These are phyloP conservation scores for Trematocara marginatum DNA, from an alignment of 2,113 vertebrate genomes.

Conservation along the genomic window DNA sequence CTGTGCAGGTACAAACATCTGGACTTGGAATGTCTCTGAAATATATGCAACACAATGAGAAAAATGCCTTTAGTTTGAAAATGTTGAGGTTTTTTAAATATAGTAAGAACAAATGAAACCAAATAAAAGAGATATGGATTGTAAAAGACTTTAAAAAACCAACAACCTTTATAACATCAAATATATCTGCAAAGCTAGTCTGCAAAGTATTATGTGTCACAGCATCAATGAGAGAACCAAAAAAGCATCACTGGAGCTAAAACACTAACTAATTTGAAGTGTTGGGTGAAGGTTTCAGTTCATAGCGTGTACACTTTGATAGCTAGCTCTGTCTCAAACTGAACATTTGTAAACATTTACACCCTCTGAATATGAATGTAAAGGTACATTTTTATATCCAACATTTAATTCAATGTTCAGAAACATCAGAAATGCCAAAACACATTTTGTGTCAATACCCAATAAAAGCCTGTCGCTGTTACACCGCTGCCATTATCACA, in stretches of 20 bases:
- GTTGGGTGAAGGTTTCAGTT: background rate
- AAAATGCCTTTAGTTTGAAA: background rate
- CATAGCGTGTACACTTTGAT: background rate
- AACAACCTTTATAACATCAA: background rate
- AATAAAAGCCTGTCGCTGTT: background rate
- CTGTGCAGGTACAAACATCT: conserved; percentile 47
- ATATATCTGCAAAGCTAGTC: background rate
- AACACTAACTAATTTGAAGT: background rate
- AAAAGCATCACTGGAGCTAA: background rate
- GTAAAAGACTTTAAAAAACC: background rate
- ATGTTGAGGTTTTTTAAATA: background rate
- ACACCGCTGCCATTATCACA: background rate
- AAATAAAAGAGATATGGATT: background rate
- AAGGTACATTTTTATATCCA: background rate
- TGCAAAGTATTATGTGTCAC: background rate
- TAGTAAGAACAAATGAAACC: background rate
- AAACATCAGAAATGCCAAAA: background rate
- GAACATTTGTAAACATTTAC: background rate
- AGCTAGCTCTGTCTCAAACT: background rate
- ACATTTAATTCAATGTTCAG: background rate
- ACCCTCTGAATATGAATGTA: background rate
- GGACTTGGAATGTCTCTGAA: background rate
- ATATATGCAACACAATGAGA: background rate
- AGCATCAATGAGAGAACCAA: background rate
- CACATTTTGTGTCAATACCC: background rate